Base-by-base conservation (phyloP, 1,140 invertebrate species). In the Drosophila equinoxialis region DNA sequence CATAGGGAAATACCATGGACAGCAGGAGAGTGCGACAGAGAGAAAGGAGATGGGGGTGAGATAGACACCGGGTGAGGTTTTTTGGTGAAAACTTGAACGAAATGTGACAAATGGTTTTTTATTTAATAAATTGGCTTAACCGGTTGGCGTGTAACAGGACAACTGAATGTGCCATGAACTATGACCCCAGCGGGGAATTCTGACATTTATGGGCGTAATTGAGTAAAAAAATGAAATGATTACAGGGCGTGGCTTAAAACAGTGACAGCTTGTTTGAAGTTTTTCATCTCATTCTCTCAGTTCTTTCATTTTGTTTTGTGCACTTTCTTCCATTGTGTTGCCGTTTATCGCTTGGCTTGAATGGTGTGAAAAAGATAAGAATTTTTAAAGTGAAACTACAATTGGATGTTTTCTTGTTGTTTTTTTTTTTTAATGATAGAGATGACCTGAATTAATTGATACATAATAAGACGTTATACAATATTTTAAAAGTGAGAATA, bases 111-210 rank as follows among this genome's bases (percentile, higher is more conserved):
- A 87, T 87, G 83, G 76, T 79, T 87, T 87, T 76, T 81, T 83
- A 79, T 89, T 87, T 87, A 87, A 87, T 87, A 87, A 87, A 87
- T 87, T 87, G 83, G 84, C 84, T 83, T 80, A 83, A 87, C 80
- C 77, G 70, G 76, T 68, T 83, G 69, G 71, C 76, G 60, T 77
- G 77, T 64, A 41, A 63, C 55, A 55, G 58, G 63, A 75, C 66
- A 57, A 58, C 41, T 64, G 62, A 62, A 58, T 65, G 39, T 42
- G 63, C 14, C 51, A 57, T 8, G 55, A 61, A 23, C 41, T 39
- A 17, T 66, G 33, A 37, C 41, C 48, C 39, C 33, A 3, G 7
- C 20, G 33, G 41, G 54, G 63, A 60, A 42, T 37, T 41, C 68
- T 83, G 77, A 71, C 77, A 80, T 71, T 79, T 79, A 83, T 79